These are phyloP conservation scores for Antheraea mylitta DNA, from an alignment of 1,140 invertebrate species.

Conservation along the genomic window DNA sequence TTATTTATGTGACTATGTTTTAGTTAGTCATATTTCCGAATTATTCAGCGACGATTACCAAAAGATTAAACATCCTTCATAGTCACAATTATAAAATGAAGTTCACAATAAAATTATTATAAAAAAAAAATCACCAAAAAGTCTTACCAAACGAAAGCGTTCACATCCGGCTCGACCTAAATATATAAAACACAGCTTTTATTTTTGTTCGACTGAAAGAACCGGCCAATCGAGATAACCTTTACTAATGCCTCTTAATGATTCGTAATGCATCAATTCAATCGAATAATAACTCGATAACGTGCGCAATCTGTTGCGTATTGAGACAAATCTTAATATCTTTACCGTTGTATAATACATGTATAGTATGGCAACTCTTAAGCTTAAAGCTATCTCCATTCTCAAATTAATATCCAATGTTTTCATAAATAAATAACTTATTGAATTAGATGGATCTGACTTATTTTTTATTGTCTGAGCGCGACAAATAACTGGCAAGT, in stretches of 20 bases:
- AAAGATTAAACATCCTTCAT: too few species aligned
- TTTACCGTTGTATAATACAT: background rate
- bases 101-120: too few species aligned
- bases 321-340: constrained; percentile 6
- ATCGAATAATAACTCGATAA: constrained; percentile 17
- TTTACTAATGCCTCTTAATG: constrained; percentile 20
- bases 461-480: too few species aligned
- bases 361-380: constrained; percentile 4
- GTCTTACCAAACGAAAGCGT: background rate
- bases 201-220: background rate
- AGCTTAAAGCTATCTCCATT: background rate
- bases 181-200: background rate
- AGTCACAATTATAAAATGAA: too few species aligned
- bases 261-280: constrained; percentile 16
- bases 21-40: too few species aligned
- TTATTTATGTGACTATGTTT: too few species aligned
- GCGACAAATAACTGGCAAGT: too few species aligned
- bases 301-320: constrained; percentile 17
- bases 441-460: too few species aligned
- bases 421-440: too few species aligned
- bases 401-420: too few species aligned
- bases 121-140: too few species aligned
- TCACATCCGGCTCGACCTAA: background rate
- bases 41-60: too few species aligned
- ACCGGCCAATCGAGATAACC: constrained; percentile 14